These are phyloP conservation scores for Crocallis elinguaria DNA, from an alignment of 2,888 invertebrate genomes.

Conservation along the genomic window DNA sequence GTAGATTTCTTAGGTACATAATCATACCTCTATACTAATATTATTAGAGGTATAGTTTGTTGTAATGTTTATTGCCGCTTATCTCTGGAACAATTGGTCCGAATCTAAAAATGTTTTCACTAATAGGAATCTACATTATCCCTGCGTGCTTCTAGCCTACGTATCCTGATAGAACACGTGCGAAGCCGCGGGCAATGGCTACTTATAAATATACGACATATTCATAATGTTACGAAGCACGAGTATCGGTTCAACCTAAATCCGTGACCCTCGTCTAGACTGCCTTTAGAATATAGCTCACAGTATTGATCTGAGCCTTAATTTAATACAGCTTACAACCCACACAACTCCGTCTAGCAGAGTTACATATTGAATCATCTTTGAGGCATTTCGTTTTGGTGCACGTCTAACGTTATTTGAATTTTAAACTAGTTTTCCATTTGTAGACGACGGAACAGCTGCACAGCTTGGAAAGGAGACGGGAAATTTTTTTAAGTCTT, in stretches of 20 bases:
- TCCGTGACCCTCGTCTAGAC: conserved; percentile 8
- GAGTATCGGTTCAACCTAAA: conserved; percentile 16
- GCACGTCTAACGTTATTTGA: conserved; percentile 6
- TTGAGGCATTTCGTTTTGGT: conserved; percentile 2
- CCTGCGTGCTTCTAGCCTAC: too few species aligned
- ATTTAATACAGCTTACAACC: conserved; percentile 2
- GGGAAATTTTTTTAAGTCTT: too few species aligned
- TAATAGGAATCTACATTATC: too few species aligned
- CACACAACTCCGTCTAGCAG: conserved; percentile 7
- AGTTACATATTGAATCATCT: conserved; percentile 2
- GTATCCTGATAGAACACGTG: too few species aligned
- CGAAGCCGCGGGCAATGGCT: too few species aligned
- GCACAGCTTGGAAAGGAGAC: too few species aligned
- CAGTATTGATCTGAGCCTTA: conserved; percentile 15
- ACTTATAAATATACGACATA: neutral
- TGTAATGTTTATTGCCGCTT: too few species aligned
- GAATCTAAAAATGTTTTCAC: too few species aligned
- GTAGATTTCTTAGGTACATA: too few species aligned
- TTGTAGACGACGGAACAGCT: neutral
- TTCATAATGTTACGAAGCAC: conserved; percentile 9
- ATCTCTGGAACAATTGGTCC: too few species aligned
- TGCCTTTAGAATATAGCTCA: conserved; percentile 11
- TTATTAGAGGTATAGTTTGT: too few species aligned
- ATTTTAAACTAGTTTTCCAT: neutral
- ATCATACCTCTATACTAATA: too few species aligned